Base-by-base conservation (phyloP, 1,140 invertebrate species). In the Neodiprion pinetum region DNA sequence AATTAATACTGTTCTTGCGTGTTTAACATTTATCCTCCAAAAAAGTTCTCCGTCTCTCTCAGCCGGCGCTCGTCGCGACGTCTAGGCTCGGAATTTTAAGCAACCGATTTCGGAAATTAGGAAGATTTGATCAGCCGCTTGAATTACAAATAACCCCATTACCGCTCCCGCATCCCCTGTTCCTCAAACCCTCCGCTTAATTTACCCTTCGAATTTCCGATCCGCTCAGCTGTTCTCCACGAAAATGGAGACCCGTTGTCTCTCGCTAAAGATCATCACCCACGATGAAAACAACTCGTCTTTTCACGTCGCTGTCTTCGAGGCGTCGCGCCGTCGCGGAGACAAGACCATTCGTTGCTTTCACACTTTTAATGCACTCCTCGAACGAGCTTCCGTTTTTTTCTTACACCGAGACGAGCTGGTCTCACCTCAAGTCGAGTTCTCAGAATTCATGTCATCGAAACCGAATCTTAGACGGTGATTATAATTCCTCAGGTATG, bases 121-220 rank as follows among this genome's bases (percentile, higher is more conserved):
- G 53, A 61, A 61, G 53, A 61, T 61, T 61, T 61, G 53, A 61
- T 61, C 53, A 61, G 53, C 53, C 53, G 53, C 53, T 61, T 12
- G 53, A 61, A 61, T 61, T 61, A 61, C 53, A 61, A 61, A 61
- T 61, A 61, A 61, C 53, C 53, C n/a, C 53, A 61, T 61, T 61
- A 61, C 53, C 11, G n/a, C n/a, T 61, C n/a, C 53, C 11, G 4
- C 11, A 61, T 12, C 11, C 11, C 11, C 9, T 9, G 4, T 61
- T 61, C 9, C 53, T 12, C 11, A 9, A 8, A 17, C 11, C 11
- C 11, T 61, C n/a, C n/a, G 53, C 53, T 61, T 61, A 61, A 61
- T 61, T 61, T 61, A 61, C 53, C n/a, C n/a, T 17, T 61, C 8
- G 53, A 61, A 61, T 61, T 61, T 61, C 53, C 53, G 53, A 14